A percentile compares a stretch with the other conserved stretches of the same genome.
These are phyloP conservation scores for Coluber constrictor DNA, from an alignment of 2,797 vertebrate genomes.

Conservation along the genomic window DNA sequence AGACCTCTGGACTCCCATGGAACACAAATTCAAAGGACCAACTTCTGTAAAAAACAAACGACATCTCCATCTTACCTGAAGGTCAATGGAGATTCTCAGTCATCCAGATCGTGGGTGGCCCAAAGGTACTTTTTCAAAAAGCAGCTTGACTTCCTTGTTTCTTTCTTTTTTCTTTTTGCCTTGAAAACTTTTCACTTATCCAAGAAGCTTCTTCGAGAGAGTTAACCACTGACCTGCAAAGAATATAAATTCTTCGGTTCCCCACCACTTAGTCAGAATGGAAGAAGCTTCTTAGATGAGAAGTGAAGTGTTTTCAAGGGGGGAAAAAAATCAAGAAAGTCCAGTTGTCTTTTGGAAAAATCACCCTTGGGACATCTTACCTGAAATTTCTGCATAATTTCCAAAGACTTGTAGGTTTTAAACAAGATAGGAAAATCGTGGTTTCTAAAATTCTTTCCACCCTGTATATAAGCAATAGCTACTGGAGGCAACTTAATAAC, in stretches of 20 bases:
- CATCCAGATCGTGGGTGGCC: not conserved
- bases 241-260: not conserved
- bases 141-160: not conserved
- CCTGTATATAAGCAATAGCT: not conserved
- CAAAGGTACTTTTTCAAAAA: not conserved
- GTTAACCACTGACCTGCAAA: not conserved
- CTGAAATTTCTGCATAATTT: not conserved
- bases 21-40: not conserved
- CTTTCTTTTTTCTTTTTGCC: no score
- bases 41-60: not conserved
- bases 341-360: not conserved
- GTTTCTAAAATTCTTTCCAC: not conserved
- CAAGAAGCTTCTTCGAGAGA: not conserved
- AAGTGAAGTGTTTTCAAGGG: not conserved
- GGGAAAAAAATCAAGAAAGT: not conserved
- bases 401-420: not conserved
- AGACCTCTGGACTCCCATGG: not conserved
- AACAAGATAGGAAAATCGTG: not conserved
- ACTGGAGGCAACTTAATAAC: not conserved
- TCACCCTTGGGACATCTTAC: no score
- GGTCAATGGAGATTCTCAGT: not conserved
- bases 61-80: not conserved
- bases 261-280: not conserved
- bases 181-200: not conserved
- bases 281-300: not conserved